phyloP scores from a whole-genome alignment of 2,888 invertebrate species.

The Sarcophaga subvicina region DNA sequence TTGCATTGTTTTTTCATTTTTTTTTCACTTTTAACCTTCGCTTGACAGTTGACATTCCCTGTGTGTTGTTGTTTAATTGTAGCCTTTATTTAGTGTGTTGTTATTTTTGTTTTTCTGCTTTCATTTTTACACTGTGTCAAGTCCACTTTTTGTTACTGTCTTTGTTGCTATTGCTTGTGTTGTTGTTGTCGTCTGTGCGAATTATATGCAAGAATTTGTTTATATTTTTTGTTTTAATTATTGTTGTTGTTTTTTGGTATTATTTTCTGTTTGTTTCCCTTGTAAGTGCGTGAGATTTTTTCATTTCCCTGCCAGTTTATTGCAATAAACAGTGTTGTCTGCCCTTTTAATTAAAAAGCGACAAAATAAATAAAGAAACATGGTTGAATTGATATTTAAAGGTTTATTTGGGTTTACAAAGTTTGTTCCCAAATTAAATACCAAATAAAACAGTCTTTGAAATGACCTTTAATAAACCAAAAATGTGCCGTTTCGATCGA shows the following conservation, averaged over 20 bases:
- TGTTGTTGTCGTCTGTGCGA: neutral
- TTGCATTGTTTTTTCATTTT: neutral
- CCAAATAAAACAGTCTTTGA: too few relatives aligned
- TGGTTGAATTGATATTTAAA: too few relatives aligned
- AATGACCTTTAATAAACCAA: too few relatives aligned
- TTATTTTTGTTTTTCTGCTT: slow-evolving; percentile 38
- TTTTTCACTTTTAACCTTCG: slow-evolving; percentile 62
- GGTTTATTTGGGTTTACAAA: too few relatives aligned
- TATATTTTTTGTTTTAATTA: slow-evolving; percentile 42
- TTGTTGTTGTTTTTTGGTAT: slow-evolving; percentile 33
- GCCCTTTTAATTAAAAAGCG: too few relatives aligned
- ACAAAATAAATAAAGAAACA: too few relatives aligned
- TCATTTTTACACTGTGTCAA: slow-evolving; percentile 65
- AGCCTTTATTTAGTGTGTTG: neutral
- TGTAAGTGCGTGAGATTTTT: too few relatives aligned
- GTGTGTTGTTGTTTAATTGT: slow-evolving; percentile 20
- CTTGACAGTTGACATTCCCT: slow-evolving; percentile 68
- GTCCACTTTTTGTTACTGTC: slow-evolving; percentile 46
- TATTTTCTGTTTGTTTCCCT: neutral
- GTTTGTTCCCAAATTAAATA: too few relatives aligned
- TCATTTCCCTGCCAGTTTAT: too few relatives aligned
- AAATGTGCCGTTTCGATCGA: too few relatives aligned
- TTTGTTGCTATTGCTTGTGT: neutral
- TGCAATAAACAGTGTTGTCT: too few relatives aligned
- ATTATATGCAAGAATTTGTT: slow-evolving; percentile 39